phyloP scores from a whole-genome alignment of 2,113 vertebrate species.

The Gopherus flavomarginatus region DNA sequence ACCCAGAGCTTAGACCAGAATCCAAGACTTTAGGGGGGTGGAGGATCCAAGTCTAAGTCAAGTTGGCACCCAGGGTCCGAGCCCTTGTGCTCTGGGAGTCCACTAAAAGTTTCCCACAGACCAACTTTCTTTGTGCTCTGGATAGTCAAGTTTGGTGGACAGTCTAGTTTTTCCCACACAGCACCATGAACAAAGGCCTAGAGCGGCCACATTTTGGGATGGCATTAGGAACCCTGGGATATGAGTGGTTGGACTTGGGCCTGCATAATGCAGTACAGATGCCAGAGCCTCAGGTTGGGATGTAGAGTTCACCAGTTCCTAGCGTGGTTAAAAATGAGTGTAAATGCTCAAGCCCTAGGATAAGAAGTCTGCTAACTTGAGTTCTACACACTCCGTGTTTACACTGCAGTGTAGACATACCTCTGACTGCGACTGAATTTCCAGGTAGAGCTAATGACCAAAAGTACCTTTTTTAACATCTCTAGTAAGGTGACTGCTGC shows the following conservation, averaged over 20 bases:
- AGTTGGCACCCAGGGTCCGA: not conserved
- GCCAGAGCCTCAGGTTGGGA: not conserved
- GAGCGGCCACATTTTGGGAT: not conserved
- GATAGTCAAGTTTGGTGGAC: not conserved
- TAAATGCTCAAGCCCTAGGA: not conserved
- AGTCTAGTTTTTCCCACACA: not conserved
- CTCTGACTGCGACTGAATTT: not conserved
- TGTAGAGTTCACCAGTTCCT: not conserved
- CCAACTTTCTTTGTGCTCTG: not conserved
- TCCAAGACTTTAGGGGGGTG: not conserved
- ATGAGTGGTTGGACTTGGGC: not conserved
- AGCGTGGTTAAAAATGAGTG: not conserved
- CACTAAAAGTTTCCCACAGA: not conserved
- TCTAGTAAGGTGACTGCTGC: fast-evolving
- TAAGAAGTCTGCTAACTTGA: not conserved
- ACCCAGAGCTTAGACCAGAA: not conserved
- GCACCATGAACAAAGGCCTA: not conserved
- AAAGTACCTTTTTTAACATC: not conserved
- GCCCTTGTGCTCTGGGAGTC: not conserved
- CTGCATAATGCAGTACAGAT: not conserved
- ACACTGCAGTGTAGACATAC: not conserved
- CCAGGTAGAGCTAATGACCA: not conserved
- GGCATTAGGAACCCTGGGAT: not conserved
- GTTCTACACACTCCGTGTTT: not conserved
- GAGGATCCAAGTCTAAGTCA: not conserved